A percentile compares a stretch with the other conserved stretches of the same genome.
Evolutionary conservation across 1,140 invertebrate genomes (phyloP).

Genomic region (Lepidurus couesii): DNA sequence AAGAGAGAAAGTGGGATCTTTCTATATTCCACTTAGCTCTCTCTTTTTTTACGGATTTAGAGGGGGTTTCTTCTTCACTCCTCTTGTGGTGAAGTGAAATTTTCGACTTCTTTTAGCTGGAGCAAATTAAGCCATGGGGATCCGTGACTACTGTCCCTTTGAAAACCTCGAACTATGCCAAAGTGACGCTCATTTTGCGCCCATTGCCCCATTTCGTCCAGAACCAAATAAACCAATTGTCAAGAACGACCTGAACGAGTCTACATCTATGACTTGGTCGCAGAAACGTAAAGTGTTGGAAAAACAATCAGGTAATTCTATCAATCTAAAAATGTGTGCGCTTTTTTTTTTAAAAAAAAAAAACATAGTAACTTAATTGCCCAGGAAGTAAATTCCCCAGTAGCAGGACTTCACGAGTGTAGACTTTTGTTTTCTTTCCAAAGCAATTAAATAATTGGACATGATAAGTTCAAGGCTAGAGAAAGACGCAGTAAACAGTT

Average conservation of each 20-base stretch:
- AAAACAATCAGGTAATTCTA: background rate
- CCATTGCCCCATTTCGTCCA: background rate
- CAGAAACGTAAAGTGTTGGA: background rate
- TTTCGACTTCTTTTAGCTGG: background rate
- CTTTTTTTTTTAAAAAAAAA: background rate
- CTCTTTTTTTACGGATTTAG: constrained; percentile 1
- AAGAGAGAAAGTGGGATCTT: background rate
- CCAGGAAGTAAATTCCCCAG: background rate
- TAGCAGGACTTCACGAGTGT: background rate
- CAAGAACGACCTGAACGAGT: background rate
- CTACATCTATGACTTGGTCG: background rate
- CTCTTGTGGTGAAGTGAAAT: background rate
- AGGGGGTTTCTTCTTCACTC: background rate
- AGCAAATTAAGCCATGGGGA: background rate
- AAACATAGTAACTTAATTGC: background rate
- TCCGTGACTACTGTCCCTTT: constrained; percentile 18
- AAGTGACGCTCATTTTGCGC: background rate
- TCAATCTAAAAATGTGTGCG: no score
- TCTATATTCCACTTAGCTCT: background rate
- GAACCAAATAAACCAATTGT: background rate
- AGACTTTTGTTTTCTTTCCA: background rate
- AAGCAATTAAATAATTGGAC: background rate
- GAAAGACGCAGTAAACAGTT: background rate
- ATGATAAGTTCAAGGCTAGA: background rate
- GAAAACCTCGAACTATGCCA: constrained; percentile 2